A percentile compares a stretch with the other conserved stretches of the same genome.
Evolutionary conservation across 2,113 vertebrate genomes (phyloP).

Genomic region (Phoenicopterus ruber): DNA sequence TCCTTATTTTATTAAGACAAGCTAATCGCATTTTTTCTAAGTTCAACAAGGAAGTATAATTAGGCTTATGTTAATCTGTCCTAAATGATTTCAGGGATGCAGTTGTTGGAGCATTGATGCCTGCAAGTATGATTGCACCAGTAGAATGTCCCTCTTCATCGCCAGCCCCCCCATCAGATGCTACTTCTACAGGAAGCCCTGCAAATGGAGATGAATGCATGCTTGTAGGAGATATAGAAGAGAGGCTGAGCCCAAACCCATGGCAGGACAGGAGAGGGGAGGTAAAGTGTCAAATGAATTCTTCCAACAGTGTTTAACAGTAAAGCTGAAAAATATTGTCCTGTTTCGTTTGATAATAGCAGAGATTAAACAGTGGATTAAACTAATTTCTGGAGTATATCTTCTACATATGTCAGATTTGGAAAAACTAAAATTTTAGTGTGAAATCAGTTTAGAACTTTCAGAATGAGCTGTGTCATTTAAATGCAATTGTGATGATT

Average conservation of each 20-base stretch:
- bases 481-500: background rate
- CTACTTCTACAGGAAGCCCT: slow-evolving; percentile 79
- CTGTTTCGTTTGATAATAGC: background rate
- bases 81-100: slow-evolving; percentile 82
- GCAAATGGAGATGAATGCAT: slow-evolving; percentile 82
- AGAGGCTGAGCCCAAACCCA: slow-evolving; percentile 87
- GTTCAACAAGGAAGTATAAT: background rate
- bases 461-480: background rate
- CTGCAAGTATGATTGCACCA: slow-evolving; percentile 93
- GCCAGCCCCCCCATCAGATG: slow-evolving; percentile 84
- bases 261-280: slow-evolving; percentile 95
- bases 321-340: background rate
- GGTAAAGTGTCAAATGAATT: slow-evolving; percentile 65
- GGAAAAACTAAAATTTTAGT: background rate
- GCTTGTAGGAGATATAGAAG: slow-evolving; percentile 80
- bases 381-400: background rate
- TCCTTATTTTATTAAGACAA: background rate
- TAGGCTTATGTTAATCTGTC: background rate
- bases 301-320: background rate
- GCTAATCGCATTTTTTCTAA: background rate
- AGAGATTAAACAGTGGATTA: background rate
- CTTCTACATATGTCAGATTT: background rate
- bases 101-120: slow-evolving; percentile 93
- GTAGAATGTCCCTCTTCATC: slow-evolving; percentile 90
- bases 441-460: background rate